phyloP scores from a whole-genome alignment of 1,140 invertebrate species.

The Pachypeltis micranthus region DNA sequence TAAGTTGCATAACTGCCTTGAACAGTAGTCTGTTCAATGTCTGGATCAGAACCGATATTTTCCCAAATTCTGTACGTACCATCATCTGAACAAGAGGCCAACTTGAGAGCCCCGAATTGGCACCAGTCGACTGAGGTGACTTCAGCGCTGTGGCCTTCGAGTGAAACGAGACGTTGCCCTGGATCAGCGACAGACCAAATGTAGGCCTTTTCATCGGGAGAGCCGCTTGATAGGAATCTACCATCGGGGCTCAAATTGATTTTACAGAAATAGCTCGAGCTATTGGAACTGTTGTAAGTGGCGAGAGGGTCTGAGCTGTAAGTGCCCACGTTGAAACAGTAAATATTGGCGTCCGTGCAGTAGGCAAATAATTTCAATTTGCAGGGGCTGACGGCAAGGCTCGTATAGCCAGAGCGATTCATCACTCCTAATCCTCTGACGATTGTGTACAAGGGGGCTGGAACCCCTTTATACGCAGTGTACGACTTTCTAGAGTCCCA shows the following conservation, averaged over 20 bases:
- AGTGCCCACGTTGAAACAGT: conserved; percentile 65
- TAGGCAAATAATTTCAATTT: conserved; percentile 63
- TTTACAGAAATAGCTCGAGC: conserved; percentile 73
- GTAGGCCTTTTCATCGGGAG: conserved; percentile 69
- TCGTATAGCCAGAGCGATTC: conserved; percentile 61
- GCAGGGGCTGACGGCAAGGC: conserved; percentile 56
- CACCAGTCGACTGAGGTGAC: conserved; percentile 77
- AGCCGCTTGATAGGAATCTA: conserved; percentile 67
- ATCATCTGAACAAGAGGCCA: conserved; percentile 27
- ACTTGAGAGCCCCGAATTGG: conserved; percentile 38
- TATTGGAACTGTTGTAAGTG: conserved; percentile 41
- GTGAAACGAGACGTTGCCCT: conserved; percentile 49
- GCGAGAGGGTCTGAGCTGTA: conserved; percentile 47
- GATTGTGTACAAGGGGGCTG: conserved; percentile 55
- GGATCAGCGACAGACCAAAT: conserved; percentile 60
- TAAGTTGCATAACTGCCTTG: background rate
- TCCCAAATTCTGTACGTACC: conserved; percentile 14
- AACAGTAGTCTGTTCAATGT: background rate
- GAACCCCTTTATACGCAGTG: conserved; percentile 48
- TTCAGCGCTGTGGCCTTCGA: conserved; percentile 64
- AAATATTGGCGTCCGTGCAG: conserved; percentile 75
- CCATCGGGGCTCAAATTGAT: conserved; percentile 65
- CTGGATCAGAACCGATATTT: background rate
- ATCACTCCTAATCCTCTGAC: conserved; percentile 52
- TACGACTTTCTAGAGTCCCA: conserved; percentile 81